Conservation (phyloP, 1,140 invertebrate species). For the Helicoverpa zea region DNA sequence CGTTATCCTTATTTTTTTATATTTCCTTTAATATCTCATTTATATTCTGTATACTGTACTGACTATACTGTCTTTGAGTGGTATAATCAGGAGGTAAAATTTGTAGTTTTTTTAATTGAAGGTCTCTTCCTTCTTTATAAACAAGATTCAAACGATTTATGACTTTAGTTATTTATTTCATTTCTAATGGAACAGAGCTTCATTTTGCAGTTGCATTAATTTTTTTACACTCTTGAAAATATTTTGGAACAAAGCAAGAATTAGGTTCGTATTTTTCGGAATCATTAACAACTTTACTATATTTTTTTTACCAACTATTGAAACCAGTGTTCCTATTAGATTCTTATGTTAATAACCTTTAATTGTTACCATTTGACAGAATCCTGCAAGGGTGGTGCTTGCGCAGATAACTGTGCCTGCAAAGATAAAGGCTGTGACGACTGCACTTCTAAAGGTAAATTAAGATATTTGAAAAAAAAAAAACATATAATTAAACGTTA, state of each 20-base stretch:
- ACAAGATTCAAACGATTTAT: not conserved
- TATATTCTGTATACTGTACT: too few relatives aligned
- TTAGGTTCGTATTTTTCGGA: not conserved
- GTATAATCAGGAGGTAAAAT: not conserved
- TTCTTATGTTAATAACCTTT: not conserved
- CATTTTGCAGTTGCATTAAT: too few relatives aligned
- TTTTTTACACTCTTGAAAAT: too few relatives aligned
- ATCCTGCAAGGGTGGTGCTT: slow-evolving; percentile 73
- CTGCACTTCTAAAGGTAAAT: slow-evolving; percentile 71
- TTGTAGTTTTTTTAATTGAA: not conserved
- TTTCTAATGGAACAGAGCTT: slow-evolving; percentile 26
- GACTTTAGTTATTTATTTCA: slow-evolving; percentile 26
- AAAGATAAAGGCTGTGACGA: slow-evolving; percentile 78
- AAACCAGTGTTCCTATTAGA: too few relatives aligned
- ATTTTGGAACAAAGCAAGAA: not conserved
- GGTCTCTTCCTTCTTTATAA: slow-evolving; percentile 2
- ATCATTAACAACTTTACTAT: too few relatives aligned
- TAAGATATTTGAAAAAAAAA: too few relatives aligned
- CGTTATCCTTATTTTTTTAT: too few relatives aligned
- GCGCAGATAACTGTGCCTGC: slow-evolving; percentile 73
- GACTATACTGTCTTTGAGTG: too few relatives aligned
- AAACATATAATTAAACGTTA: too few relatives aligned
- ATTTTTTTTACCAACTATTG: too few relatives aligned
- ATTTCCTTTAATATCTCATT: not conserved
- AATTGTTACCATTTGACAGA: slow-evolving; percentile 49